phyloP scores from a whole-genome alignment of 2,888 invertebrate species.

The Deilephila elpenor region DNA sequence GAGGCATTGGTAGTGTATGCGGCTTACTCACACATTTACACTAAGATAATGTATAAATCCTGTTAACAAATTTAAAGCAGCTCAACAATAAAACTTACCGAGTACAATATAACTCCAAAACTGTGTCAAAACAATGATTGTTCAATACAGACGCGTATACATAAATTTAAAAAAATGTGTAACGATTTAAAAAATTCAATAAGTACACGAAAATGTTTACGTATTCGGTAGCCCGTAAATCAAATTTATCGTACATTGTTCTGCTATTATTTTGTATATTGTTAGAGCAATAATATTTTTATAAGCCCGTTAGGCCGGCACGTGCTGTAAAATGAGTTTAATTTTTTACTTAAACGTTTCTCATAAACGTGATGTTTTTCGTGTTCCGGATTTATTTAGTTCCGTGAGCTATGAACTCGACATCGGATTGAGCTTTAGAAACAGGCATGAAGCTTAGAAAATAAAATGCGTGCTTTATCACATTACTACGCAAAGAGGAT shows the following conservation, averaged over 20 bases:
- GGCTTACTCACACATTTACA: background rate
- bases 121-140: conserved; percentile 11
- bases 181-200: background rate
- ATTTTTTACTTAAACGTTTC: background rate
- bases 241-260: conserved; percentile 14
- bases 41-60: background rate
- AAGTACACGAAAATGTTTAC: conserved; percentile 17
- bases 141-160: background rate
- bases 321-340: background rate
- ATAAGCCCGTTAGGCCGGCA: conserved; percentile 22
- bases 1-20: conserved; percentile 32
- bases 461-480: conserved; percentile 8
- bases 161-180: background rate
- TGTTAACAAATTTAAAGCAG: background rate
- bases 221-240: background rate
- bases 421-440: background rate
- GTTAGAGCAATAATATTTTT: conserved; percentile 31
- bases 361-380: background rate
- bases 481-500: conserved; percentile 6
- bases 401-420: background rate
- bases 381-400: conserved; percentile 14
- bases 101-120: conserved; percentile 7
- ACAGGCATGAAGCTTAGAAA: background rate
- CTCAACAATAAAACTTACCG: background rate
- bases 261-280: conserved; percentile 11